Evolutionary conservation across 1,140 invertebrate genomes (phyloP), one percentile per base, ranked within the genome.

Genomic region (Drosophila hydei): DNA sequence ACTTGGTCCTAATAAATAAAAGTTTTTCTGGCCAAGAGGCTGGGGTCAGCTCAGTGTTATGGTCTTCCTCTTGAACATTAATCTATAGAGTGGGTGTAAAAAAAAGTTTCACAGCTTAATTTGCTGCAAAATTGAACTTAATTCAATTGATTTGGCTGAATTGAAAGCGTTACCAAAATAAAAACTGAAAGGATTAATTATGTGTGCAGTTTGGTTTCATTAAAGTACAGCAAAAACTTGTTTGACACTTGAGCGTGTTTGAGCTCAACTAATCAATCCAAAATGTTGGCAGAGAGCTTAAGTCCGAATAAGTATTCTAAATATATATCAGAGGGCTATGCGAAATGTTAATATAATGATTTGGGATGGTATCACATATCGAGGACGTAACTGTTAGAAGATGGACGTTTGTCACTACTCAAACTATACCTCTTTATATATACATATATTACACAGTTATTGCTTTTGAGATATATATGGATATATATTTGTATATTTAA

Each of bases 1-100:
- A 81, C 52, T 87, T 77, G 70, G 73, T 58, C 75, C 78, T 77
- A 85, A 87, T 80, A 87, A 85, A 87, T 77, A 88, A 78, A 87
- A 88, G 64, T 74, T 36, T 8, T 38, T 16, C 12, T 45, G 18
- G 25, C 63, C 58, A 25, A 11, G 11, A 23, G 21, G n/a, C 12
- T 33, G 11, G 18, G 33, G 54, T 52, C 45, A 45, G 40, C 14
- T 50, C 38, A 42, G 45, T 43, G 8, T 60, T 43, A 52, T 18
- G n/a, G 40, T n/a, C 18, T 30, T 36, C 12, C 40, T 38, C 48
- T 9, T 3, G 27, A 42, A 36, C 30, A 27, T 63, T 58, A 63
- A 73, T 60, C 55, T 42, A 61, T 58, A 60, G 60, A 33, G n/a
- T 43, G 52, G 51, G 12, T 19, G 9, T 47, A 14, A 16, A 33